Base-by-base conservation (phyloP, 2,888 invertebrate genomes). In the Dioctria linearis region DNA sequence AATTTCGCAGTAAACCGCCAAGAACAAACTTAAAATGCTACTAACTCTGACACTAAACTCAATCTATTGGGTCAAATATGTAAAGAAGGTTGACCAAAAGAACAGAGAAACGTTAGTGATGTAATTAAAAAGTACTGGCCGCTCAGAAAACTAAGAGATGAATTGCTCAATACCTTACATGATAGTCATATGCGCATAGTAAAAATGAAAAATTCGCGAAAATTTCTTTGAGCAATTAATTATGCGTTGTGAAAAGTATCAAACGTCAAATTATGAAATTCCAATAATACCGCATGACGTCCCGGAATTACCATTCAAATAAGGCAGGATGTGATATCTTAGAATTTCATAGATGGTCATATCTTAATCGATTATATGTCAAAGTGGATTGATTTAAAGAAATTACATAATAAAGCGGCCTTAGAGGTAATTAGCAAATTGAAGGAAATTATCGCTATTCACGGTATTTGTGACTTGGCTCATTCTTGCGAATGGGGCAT, bases 191-290 rank as follows among this genome's bases (percentile, higher is more conserved):
- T 80, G n/a, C 59, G 76, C 4, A 80, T 80, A 3, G 83, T 83
- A 25, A 80, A 83, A 79, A 84, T 84, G 75, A 82, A 84, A 79
- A 82, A 37, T 59, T 82, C 6, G 83, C 83, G 3, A 49, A 83
- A 59, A 79, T 83, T 25, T 66, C 25, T n/a, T n/a, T n/a, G n/a
- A n/a, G n/a, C n/a, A n/a, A n/a, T n/a, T n/a, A n/a, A n/a, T n/a
- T n/a, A n/a, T n/a, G n/a, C 76, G 13, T 6, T 83, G 84, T 75
- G 82, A 82, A 79, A 61, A 78, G 46, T 78, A 25, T 43, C 43
- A 9, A 61, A 40, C 43, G 4, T 57, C 37, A 8, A 57, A 75
- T 39, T 25, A 25, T 25, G 2, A 25, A 25, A 1, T 25, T 25
- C 2, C 25, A 25, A 25, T 25, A 25, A 25, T 78, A 2, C 78